Evolutionary conservation across 1,140 invertebrate genomes (phyloP).

Genomic region (Helicoverpa zea): DNA sequence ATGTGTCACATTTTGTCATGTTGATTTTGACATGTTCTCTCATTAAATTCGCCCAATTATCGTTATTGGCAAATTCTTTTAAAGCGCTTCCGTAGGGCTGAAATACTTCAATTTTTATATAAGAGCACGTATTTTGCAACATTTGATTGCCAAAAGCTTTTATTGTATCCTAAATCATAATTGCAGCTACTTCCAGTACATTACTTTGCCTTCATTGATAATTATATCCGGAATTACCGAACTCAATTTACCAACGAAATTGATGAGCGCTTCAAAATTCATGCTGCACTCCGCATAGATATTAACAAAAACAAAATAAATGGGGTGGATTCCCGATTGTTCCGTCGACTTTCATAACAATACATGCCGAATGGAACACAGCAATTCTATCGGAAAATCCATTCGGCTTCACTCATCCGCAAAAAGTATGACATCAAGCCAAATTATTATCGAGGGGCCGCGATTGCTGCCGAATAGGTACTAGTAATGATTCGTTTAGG

Average conservation of each 20-base stretch:
- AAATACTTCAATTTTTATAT: background rate
- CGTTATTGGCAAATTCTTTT: background rate
- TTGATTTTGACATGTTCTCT: background rate
- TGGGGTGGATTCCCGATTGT: conserved; percentile 46
- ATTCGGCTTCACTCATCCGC: conserved; percentile 73
- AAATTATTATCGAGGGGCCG: conserved; percentile 78
- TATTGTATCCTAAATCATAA: background rate
- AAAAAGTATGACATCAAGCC: conserved; percentile 80
- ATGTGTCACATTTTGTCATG: background rate
- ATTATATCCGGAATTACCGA: conserved; percentile 27
- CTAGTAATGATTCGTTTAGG: conserved; percentile 48
- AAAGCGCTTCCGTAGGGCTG: background rate
- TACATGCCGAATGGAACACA: conserved; percentile 55
- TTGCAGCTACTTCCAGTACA: conserved; percentile 15
- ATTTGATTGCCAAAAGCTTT: background rate
- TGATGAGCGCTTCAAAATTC: conserved; percentile 44
- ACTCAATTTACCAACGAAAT: conserved; percentile 26
- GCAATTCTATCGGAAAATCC: conserved; percentile 81
- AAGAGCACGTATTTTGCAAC: background rate
- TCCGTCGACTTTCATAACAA: conserved; percentile 48
- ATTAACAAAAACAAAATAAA: conserved; percentile 50
- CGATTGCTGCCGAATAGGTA: conserved; percentile 59
- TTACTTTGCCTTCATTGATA: conserved; percentile 6
- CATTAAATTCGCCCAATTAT: too few species aligned
- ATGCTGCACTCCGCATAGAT: conserved; percentile 41